Percentiles rank a stretch among this genome's conserved stretches.
phyloP scores from a whole-genome alignment of 1,140 invertebrate species.

The Apis mellifera region DNA sequence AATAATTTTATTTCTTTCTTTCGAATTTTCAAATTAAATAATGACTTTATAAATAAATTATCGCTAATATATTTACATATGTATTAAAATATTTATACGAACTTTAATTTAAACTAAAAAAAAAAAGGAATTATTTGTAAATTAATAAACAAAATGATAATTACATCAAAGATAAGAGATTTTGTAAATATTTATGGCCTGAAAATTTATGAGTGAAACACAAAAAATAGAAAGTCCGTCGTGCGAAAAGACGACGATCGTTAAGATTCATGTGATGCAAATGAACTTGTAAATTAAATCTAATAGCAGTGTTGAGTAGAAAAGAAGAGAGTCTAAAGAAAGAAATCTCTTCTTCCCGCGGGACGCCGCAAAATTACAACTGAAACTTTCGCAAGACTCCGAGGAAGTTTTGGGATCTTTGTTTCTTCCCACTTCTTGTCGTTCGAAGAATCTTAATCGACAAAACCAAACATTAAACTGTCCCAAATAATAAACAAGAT shows the following conservation, averaged over 20 bases:
- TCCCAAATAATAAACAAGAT: not conserved
- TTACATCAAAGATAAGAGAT: too few relatives aligned
- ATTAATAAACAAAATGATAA: too few relatives aligned
- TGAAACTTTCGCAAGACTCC: conserved; percentile 17
- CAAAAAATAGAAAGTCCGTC: not conserved
- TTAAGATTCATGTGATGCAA: conserved; percentile 53
- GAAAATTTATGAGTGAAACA: not conserved
- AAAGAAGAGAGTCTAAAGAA: not conserved
- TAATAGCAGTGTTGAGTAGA: conserved; percentile 12
- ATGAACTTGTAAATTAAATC: conserved; percentile 68
- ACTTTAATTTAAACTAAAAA: too few relatives aligned
- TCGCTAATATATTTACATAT: too few relatives aligned
- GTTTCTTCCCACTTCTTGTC: not conserved
- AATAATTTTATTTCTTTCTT: too few relatives aligned
- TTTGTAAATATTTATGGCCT: too few relatives aligned
- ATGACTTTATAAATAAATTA: too few relatives aligned
- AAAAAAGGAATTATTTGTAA: too few relatives aligned
- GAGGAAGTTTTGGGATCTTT: conserved; percentile 12
- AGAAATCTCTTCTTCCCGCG: not conserved
- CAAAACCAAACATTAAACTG: conserved; percentile 1
- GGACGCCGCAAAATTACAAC: conserved; percentile 18
- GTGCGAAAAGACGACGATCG: conserved; percentile 23
- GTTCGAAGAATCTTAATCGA: conserved; percentile 1
- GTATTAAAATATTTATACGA: too few relatives aligned
- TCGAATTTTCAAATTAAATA: too few relatives aligned